Conservation (phyloP, 2,888 invertebrate species). For the Perdita meconis region DNA sequence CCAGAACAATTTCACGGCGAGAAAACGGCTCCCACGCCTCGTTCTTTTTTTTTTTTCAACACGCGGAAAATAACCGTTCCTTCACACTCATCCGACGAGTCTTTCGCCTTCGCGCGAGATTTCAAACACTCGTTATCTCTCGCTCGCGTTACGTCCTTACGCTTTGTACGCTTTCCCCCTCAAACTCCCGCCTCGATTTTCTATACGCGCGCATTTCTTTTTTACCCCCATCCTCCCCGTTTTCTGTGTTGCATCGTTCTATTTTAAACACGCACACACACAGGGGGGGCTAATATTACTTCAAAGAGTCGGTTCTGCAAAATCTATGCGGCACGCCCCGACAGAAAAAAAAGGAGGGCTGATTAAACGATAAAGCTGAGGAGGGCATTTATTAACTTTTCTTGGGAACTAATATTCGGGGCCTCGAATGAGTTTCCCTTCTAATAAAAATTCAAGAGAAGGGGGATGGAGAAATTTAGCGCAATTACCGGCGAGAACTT, state of each 20-base stretch:
- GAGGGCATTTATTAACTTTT: neutral
- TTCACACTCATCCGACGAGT: conserved; percentile 13
- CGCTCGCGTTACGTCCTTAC: conserved; percentile 48
- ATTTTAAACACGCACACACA: conserved; percentile 45
- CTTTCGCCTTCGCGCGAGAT: conserved; percentile 30
- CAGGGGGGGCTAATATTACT: conserved; percentile 30
- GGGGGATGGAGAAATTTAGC: neutral
- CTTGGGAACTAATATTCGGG: neutral
- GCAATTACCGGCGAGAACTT: neutral
- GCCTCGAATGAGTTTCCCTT: neutral
- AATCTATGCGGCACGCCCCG: conserved; percentile 17
- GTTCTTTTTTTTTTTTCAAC: conserved; percentile 33
- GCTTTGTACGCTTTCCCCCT: conserved; percentile 53
- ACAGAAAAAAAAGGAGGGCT: neutral
- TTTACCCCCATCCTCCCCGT: neutral
- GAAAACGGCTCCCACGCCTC: conserved; percentile 22
- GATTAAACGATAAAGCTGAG: conserved; percentile 12
- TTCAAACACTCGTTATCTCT: conserved; percentile 46
- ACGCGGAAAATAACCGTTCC: conserved; percentile 30
- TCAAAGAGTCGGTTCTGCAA: conserved; percentile 29
- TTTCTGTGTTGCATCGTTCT: conserved; percentile 15
- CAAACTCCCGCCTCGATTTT: conserved; percentile 43
- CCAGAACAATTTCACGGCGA: neutral
- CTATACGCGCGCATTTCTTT: conserved; percentile 26
- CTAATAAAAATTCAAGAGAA: conserved; percentile 4